Evolutionary conservation across 2,888 invertebrate genomes (phyloP).

Genomic region (Belgica antarctica): DNA sequence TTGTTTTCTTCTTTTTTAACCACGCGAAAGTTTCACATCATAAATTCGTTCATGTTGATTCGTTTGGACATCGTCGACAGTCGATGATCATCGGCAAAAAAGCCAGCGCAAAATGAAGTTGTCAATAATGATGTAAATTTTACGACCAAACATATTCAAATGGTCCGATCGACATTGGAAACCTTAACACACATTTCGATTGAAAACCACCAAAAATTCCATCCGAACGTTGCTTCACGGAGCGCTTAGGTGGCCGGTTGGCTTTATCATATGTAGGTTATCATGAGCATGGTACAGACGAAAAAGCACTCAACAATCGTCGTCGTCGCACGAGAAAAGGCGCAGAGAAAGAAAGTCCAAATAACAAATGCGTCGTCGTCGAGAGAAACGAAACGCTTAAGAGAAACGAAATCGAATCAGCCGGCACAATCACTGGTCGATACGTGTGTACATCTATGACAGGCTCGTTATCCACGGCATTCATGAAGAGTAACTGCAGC

Average conservation of each 20-base stretch:
- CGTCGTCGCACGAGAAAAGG: slow-evolving; percentile 22
- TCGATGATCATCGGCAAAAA: not conserved
- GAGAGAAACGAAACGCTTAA: slow-evolving; percentile 4
- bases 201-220: slow-evolving; percentile 7
- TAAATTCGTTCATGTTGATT: not conserved
- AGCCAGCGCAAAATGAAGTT: not conserved
- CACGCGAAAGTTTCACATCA: slow-evolving; percentile 10
- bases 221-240: not conserved
- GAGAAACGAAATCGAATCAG: not conserved
- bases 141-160: not conserved
- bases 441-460: slow-evolving; percentile 10
- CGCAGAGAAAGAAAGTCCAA: slow-evolving; percentile 12
- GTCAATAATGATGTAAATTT: slow-evolving; percentile 4
- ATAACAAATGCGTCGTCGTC: too few relatives aligned
- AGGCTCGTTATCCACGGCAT: too few relatives aligned
- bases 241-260: not conserved
- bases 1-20: too few relatives aligned
- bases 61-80: not conserved
- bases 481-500: too few relatives aligned
- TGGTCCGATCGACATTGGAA: slow-evolving; percentile 23
- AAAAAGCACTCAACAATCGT: not conserved
- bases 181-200: slow-evolving; percentile 16
- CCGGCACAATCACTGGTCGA: slow-evolving; percentile 17
- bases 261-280: slow-evolving; percentile 25
- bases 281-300: slow-evolving; percentile 23